Percentiles rank a stretch among this genome's conserved stretches.
phyloP scores from a whole-genome alignment of 2,888 invertebrate genomes.

The Plebejus melissa region DNA sequence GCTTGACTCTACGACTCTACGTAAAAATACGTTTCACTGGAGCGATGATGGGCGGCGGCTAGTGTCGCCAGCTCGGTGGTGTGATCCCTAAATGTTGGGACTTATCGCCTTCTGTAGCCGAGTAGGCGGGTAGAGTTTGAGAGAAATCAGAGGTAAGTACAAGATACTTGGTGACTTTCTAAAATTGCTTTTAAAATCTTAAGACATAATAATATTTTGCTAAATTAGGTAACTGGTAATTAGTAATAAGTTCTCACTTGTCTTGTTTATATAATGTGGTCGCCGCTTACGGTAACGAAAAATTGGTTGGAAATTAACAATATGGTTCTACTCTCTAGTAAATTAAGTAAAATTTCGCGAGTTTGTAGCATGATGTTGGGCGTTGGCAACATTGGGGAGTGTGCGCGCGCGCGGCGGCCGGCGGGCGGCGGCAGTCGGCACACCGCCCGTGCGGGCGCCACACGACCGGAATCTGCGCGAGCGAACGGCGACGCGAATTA shows the following conservation, averaged over 20 bases:
- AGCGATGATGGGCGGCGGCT: neutral
- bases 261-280: too few relatives aligned
- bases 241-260: too few relatives aligned
- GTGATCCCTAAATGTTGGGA: neutral
- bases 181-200: too few relatives aligned
- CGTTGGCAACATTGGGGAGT: neutral
- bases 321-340: too few relatives aligned
- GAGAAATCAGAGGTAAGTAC: neutral
- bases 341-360: neutral
- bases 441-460: slow-evolving; percentile 78
- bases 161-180: too few relatives aligned
- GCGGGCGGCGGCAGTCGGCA: slow-evolving; percentile 67
- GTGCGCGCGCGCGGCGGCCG: slow-evolving; percentile 48
- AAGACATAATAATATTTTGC: too few relatives aligned
- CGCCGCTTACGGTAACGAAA: too few relatives aligned
- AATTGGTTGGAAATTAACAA: too few relatives aligned
- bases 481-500: slow-evolving; percentile 61
- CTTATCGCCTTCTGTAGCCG: neutral
- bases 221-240: too few relatives aligned
- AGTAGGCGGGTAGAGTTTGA: neutral
- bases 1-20: neutral
- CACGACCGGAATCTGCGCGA: slow-evolving; percentile 77
- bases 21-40: slow-evolving; percentile 10
- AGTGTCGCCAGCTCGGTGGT: neutral
- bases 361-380: neutral